Evolutionary conservation across 2,797 vertebrate species (phyloP).

Genomic region (Tympanoctomys barrerae): DNA sequence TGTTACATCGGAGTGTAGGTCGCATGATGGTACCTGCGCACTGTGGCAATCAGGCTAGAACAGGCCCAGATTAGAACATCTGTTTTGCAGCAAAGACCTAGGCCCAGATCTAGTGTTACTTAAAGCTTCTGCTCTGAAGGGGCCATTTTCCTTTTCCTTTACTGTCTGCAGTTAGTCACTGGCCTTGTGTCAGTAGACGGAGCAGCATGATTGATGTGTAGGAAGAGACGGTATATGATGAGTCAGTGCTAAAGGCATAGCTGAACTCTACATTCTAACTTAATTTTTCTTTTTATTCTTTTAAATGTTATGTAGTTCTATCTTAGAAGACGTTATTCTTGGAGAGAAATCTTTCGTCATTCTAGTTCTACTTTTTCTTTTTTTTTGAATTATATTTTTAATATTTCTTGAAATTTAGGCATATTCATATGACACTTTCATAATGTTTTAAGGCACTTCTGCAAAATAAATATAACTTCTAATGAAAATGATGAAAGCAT

Average conservation of each 20-base stretch:
- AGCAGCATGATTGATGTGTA: not conserved
- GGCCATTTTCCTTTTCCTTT: not conserved
- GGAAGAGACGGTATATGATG: not conserved
- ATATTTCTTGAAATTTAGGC: constrained; percentile 9
- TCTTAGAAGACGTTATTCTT: not conserved
- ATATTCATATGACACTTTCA: not conserved
- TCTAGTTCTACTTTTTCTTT: not conserved
- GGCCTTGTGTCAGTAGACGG: not conserved
- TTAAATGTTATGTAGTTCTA: not conserved
- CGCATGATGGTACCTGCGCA: not conserved
- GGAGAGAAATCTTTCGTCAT: not conserved
- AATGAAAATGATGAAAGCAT: constrained; percentile 5
- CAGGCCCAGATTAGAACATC: not conserved
- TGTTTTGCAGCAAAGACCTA: not conserved
- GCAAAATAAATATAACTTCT: not conserved
- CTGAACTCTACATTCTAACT: not conserved
- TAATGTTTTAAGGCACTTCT: not conserved
- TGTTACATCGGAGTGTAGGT: not conserved
- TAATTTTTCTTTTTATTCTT: not conserved
- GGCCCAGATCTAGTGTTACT: not conserved
- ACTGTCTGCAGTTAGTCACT: not conserved
- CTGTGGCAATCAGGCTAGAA: not conserved
- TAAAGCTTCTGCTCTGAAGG: not conserved
- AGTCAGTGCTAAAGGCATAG: not conserved
- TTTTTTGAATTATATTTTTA: not conserved